Conservation (phyloP, 1,140 invertebrate species). For the Grapholita molesta region DNA sequence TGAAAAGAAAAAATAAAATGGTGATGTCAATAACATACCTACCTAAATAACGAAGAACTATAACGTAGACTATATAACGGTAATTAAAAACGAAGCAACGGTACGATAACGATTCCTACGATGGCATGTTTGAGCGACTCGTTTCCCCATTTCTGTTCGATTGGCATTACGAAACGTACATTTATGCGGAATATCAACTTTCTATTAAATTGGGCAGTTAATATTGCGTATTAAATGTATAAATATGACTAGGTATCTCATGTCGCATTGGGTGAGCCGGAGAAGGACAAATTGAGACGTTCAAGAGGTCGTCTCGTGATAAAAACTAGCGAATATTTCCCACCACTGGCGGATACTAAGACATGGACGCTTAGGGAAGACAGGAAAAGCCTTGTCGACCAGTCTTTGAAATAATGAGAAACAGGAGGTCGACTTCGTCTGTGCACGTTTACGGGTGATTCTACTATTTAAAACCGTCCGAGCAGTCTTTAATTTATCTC, state of each 20-base stretch:
- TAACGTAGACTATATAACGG: too few relatives aligned
- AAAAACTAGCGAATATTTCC: neutral
- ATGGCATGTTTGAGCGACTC: too few relatives aligned
- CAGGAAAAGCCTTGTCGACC: neutral
- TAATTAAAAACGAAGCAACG: too few relatives aligned
- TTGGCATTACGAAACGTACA: too few relatives aligned
- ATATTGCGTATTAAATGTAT: neutral
- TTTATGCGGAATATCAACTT: neutral
- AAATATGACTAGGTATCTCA: neutral
- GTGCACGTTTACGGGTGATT: too few relatives aligned
- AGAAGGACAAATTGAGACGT: neutral
- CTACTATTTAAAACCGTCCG: too few relatives aligned
- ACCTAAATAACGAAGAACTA: too few relatives aligned
- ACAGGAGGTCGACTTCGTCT: neutral
- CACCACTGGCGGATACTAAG: neutral
- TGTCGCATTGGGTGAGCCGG: neutral
- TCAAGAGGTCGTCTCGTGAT: neutral
- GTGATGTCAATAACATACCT: too few relatives aligned
- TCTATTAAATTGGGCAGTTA: neutral
- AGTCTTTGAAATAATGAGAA: neutral
- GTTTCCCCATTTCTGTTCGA: too few relatives aligned
- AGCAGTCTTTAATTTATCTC: too few relatives aligned
- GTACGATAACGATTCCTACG: too few relatives aligned
- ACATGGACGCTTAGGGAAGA: neutral
- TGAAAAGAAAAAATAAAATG: too few relatives aligned